Evolutionary conservation across 2,888 invertebrate species (phyloP).

Genomic region (Chaitophorus viminalis): DNA sequence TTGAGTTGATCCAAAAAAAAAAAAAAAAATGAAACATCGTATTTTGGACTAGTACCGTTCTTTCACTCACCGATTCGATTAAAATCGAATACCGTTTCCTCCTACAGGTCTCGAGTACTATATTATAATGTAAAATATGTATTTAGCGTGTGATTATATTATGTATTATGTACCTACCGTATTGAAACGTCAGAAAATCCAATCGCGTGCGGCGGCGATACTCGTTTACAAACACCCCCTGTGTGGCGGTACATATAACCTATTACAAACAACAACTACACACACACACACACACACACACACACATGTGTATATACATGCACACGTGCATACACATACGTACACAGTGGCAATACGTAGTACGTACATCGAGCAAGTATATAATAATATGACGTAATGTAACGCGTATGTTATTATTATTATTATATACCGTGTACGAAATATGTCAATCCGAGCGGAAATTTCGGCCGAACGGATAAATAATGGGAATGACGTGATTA

Average conservation of each 20-base stretch:
- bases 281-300: background rate
- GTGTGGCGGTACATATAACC: background rate
- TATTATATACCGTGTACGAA: background rate
- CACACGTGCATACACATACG: background rate
- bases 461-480: constrained; percentile 13
- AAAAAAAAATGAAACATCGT: too few relatives aligned
- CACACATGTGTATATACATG: too few relatives aligned
- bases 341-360: background rate
- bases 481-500: constrained; percentile 51
- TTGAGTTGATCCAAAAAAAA: too few relatives aligned
- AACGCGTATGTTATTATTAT: background rate
- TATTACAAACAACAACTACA: background rate
- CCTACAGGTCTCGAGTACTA: background rate
- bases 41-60: too few relatives aligned
- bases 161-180: background rate
- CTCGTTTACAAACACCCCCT: background rate
- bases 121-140: background rate
- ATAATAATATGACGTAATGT: background rate
- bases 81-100: background rate
- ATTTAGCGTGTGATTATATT: background rate
- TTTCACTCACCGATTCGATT: too few relatives aligned
- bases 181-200: constrained; percentile 16
- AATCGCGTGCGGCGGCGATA: constrained; percentile 14
- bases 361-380: background rate
- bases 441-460: constrained; percentile 26